phyloP scores from a whole-genome alignment of 2,888 invertebrate genomes.

The Scotopteryx bipunctaria region DNA sequence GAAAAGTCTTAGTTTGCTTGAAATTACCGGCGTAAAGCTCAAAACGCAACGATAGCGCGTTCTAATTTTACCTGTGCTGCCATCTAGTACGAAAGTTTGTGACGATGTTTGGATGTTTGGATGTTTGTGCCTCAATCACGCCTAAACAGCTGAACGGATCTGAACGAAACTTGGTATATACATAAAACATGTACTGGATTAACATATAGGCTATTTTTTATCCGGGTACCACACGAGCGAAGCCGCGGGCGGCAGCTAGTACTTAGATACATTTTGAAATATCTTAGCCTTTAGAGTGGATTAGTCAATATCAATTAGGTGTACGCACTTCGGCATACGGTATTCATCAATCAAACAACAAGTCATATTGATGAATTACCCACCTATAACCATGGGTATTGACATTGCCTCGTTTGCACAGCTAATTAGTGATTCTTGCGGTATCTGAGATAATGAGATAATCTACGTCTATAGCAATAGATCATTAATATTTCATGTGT shows the following conservation, averaged over 20 bases:
- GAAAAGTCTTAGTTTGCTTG: too few species aligned
- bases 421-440: slow-evolving; percentile 33
- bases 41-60: too few species aligned
- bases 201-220: too few species aligned
- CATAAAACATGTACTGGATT: too few species aligned
- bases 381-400: slow-evolving; percentile 25
- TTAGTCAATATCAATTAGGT: slow-evolving; percentile 26
- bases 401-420: slow-evolving; percentile 30
- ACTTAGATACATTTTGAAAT: not conserved
- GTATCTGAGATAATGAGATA: slow-evolving; percentile 15
- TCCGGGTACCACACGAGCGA: too few species aligned
- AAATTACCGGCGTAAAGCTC: too few species aligned
- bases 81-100: too few species aligned
- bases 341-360: slow-evolving; percentile 36
- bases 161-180: too few species aligned
- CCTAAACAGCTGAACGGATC: too few species aligned
- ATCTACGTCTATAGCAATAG: slow-evolving; percentile 10
- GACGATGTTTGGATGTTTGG: too few species aligned
- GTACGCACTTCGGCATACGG: slow-evolving; percentile 23
- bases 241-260: not conserved
- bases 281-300: slow-evolving; percentile 7
- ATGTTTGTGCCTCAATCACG: too few species aligned
- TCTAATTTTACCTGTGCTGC: too few species aligned
- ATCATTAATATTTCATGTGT: slow-evolving; percentile 6
- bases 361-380: slow-evolving; percentile 35